Conservation (phyloP, 1,140 invertebrate species). For the Lepidotrigona ventralis region DNA sequence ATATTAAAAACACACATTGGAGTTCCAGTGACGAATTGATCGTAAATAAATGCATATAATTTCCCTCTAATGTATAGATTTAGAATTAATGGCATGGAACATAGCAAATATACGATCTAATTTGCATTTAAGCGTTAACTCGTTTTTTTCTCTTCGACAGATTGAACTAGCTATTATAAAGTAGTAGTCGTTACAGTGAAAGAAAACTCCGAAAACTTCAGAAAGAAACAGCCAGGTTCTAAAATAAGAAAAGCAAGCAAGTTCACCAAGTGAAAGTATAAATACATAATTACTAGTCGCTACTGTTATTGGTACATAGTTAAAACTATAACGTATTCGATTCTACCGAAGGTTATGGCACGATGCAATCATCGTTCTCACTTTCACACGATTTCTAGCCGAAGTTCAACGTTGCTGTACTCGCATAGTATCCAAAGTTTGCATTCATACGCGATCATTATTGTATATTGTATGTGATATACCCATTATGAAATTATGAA, state of each 20-base stretch:
- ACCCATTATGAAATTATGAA: too few species aligned
- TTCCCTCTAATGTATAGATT: too few species aligned
- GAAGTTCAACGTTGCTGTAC: slow-evolving; percentile 48
- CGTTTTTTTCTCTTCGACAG: too few species aligned
- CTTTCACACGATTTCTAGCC: slow-evolving; percentile 75
- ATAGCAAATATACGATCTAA: too few species aligned
- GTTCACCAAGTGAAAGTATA: too few species aligned
- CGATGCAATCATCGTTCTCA: slow-evolving; percentile 63
- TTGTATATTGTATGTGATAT: not conserved
- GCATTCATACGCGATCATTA: not conserved
- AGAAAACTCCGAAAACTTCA: not conserved
- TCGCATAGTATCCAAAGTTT: not conserved
- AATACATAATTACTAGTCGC: not conserved
- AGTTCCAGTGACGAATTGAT: too few species aligned
- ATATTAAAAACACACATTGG: too few species aligned
- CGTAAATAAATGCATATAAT: too few species aligned
- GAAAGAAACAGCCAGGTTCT: fast-evolving
- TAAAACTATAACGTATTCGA: not conserved
- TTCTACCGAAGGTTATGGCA: slow-evolving; percentile 6
- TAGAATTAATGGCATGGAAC: too few species aligned
- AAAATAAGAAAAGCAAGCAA: not conserved
- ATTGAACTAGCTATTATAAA: not conserved
- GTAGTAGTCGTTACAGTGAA: not conserved
- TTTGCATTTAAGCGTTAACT: too few species aligned
- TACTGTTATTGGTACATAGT: not conserved